Conservation (phyloP, 2,888 invertebrate species). For the Erebia ligea region DNA sequence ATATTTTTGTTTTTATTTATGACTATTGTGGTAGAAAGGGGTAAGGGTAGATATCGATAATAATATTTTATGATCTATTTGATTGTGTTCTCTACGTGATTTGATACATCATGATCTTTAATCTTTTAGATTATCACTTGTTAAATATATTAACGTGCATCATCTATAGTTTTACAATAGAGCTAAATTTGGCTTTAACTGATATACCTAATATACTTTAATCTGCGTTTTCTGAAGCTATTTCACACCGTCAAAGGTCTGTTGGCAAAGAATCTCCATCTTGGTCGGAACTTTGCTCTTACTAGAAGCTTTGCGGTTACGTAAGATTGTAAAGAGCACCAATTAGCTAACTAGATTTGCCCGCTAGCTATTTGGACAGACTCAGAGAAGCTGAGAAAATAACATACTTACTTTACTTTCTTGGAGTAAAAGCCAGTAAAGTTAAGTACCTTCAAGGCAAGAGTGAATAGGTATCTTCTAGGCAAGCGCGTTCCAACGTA, state of each 20-base stretch:
- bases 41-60: background rate
- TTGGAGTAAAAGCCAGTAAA: too few relatives aligned
- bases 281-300: background rate
- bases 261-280: background rate
- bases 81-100: too few relatives aligned
- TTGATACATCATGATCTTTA: too few relatives aligned
- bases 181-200: background rate
- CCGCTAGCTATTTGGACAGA: background rate
- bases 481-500: too few relatives aligned
- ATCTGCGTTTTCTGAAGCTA: background rate
- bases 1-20: background rate
- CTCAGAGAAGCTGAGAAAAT: background rate
- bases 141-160: too few relatives aligned
- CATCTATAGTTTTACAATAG: too few relatives aligned
- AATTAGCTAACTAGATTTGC: conserved; percentile 6
- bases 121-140: too few relatives aligned
- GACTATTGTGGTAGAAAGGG: background rate
- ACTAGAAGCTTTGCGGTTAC: background rate
- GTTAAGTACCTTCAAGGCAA: too few relatives aligned
- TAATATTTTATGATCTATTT: too few relatives aligned
- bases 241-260: background rate
- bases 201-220: background rate
- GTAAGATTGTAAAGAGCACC: background rate
- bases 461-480: too few relatives aligned
- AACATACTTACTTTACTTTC: too few relatives aligned